Evolutionary conservation across 1,140 invertebrate species (phyloP).

Genomic region (Papilio helenus): DNA sequence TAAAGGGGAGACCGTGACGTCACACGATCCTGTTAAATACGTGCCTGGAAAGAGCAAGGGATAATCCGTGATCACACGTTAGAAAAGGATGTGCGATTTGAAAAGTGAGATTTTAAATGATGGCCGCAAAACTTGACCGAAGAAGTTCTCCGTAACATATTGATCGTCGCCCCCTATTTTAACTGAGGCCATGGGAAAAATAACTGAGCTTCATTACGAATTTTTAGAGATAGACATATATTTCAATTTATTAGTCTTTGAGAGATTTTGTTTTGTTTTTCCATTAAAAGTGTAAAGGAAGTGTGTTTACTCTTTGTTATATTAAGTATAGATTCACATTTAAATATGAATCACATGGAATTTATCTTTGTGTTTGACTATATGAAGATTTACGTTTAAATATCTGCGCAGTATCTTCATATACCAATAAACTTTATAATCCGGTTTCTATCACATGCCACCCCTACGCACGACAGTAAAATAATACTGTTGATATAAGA

Average conservation of each 20-base stretch:
- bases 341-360: too few species aligned
- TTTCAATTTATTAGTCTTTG: neutral
- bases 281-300: too few species aligned
- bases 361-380: too few species aligned
- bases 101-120: constrained; percentile 39
- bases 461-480: constrained; percentile 30
- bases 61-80: constrained; percentile 21
- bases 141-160: constrained; percentile 35
- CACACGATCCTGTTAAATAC: constrained; percentile 39
- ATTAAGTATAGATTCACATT: too few species aligned
- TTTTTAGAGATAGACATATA: neutral
- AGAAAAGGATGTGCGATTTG: constrained; percentile 31
- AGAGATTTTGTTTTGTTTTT: too few species aligned
- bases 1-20: constrained; percentile 45
- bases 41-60: constrained; percentile 29
- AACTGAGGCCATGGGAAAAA: constrained; percentile 32
- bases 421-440: constrained; percentile 25
- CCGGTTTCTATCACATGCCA: constrained; percentile 27
- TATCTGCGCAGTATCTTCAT: constrained; percentile 25
- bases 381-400: constrained; percentile 10
- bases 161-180: constrained; percentile 32
- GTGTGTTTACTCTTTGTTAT: too few species aligned
- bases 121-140: constrained; percentile 35
- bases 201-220: neutral
- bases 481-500: constrained; percentile 30